phyloP scores from a whole-genome alignment of 2,888 invertebrate genomes.

The Troilus luridus region DNA sequence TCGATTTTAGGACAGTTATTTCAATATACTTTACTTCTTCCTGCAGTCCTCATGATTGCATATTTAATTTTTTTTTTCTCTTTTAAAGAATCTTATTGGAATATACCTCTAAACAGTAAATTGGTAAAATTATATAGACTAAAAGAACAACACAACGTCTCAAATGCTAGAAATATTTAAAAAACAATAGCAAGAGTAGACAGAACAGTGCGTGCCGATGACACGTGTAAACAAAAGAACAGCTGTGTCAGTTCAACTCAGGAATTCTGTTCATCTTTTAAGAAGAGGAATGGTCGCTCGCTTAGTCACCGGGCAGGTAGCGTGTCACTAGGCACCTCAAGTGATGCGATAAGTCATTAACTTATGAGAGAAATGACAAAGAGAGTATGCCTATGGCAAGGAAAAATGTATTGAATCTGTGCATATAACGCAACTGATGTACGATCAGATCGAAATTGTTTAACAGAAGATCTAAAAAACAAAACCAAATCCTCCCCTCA shows the following conservation, averaged over 20 bases:
- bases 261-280: constrained; percentile 10
- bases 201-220: neutral
- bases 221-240: constrained; percentile 17
- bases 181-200: neutral
- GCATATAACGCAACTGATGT: too few species aligned
- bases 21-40: too few species aligned
- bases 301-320: neutral
- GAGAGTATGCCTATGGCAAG: too few species aligned
- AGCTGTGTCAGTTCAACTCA: constrained; percentile 9
- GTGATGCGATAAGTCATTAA: neutral
- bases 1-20: too few species aligned
- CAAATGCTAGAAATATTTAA: neutral
- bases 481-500: too few species aligned
- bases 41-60: too few species aligned
- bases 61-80: neutral
- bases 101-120: neutral
- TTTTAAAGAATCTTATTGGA: neutral
- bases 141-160: neutral
- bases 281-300: neutral
- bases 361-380: neutral
- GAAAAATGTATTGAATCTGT: too few species aligned
- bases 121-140: neutral
- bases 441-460: too few species aligned
- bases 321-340: neutral
- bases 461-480: too few species aligned